Evolutionary conservation across 2,113 vertebrate species (phyloP), one percentile per base, ranked within the genome.

Genomic region (Rhinolophus sinicus): DNA sequence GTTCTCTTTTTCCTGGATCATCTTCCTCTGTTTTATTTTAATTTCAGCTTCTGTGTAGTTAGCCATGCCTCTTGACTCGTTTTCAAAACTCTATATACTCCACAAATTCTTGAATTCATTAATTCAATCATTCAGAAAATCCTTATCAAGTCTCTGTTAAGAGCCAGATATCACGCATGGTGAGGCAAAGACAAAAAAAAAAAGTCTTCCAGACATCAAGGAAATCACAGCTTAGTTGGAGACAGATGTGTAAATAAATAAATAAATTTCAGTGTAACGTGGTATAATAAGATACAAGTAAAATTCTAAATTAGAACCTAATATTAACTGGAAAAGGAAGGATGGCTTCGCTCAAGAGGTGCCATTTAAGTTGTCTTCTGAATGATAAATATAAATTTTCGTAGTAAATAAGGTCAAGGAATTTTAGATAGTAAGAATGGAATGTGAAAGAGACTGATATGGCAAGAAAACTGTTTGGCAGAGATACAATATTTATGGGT

Each of bases 391-490:
- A 88, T 47, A 90, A 65, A 67, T 86, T 62, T 47, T 87, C 89
- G 77, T 54, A 21, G 35, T 77, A 19, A 94, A 84, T 47, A 54
- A 92, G 65, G 30, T 18, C 76, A 76, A 65, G 81, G 21, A 85
- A 80, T 76, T 82, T 81, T 85, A 82, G 50, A 26, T n/a, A 83
- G 65, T 88, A 30, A 93, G 58, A 80, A 89, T 40, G 8, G 56
- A 89, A 82, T 30, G 19, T 82, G 67, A 89, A 58, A 47, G 70
- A 93, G 72, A 93, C 47, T 62, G 60, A 65, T 95, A 58, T 24
- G 30, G 33, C 44, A 94, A 62, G 7, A 56, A 84, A 75, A 88
- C 58, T 56, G 52, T 67, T 95, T 96, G 90, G 83, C 94, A 93
- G 84, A 69, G 40, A 89, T 52, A 28, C 30, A 64, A 70, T 75